Base-by-base conservation (phyloP, 2,113 vertebrate genomes). In the Labeo catla region DNA sequence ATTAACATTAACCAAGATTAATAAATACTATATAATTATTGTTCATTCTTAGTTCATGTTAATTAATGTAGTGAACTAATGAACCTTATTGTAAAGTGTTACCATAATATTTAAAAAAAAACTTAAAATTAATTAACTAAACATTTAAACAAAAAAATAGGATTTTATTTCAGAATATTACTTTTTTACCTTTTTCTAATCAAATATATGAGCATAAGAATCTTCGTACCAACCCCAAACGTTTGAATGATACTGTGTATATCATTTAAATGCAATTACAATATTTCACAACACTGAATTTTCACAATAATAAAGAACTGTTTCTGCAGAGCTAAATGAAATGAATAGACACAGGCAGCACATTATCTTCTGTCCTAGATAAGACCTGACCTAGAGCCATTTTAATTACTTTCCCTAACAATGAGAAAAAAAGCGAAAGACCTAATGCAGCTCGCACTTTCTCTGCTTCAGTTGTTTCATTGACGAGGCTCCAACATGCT, bases 401-500 rank as follows among this genome's bases (percentile, higher is more conserved):
- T 74, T 84, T 23, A 84, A 88, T 81, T 50, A 49, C 45, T 73
- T 86, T 83, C 45, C 66, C 1, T 34, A 72, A 80, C 47, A 83
- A 83, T 74, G 73, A 68, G 0, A 73, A 28, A 61, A 11, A 81
- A 45, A 21, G 0, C 4, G 45, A 82, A 21, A 86, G 68, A 34
- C 13, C 23, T 6, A 84, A 84, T 7, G 49, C 23, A 68, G 13
- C 61, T 66, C 4, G 8, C 54, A 73, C 76, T 74, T 84, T 84
- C 28, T 68, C 59, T 28, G 70, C 70, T 47, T 87, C 65, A 66
- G 21, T 16, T 4, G n/a, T 39, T 61, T 57, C 11, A 86, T 23
- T 6, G 36, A 74, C 19, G 10, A 84, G 11, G 34, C 65, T 85
- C 84, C 87, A 76, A 85, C 87, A 39, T 4, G 34, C 77, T 84